phyloP scores from a whole-genome alignment of 2,888 invertebrate genomes.

The Drosophila nigricruria region DNA sequence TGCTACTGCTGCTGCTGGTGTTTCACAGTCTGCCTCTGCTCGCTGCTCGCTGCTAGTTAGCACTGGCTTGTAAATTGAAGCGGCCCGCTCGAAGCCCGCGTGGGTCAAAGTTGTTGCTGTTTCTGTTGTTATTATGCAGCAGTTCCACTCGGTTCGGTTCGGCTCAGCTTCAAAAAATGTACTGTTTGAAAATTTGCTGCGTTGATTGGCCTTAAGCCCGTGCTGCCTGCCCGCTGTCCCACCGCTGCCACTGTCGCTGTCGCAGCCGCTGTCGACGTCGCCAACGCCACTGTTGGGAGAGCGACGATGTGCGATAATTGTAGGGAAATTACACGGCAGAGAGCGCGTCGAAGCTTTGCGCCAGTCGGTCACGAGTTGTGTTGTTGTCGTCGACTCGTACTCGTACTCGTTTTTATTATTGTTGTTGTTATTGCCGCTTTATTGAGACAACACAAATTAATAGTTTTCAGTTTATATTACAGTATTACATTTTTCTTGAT shows the following conservation, averaged over 20 bases:
- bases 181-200: constrained; percentile 76
- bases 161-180: constrained; percentile 72
- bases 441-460: constrained; percentile 58
- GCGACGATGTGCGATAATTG: constrained; percentile 70
- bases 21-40: constrained; percentile 16
- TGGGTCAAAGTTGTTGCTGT: constrained; percentile 15
- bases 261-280: constrained; percentile 2
- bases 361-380: constrained; percentile 25
- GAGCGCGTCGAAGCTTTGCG: constrained; percentile 42
- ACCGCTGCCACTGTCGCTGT: constrained; percentile 31
- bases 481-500: constrained; percentile 19
- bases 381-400: constrained; percentile 18
- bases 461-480: constrained; percentile 35
- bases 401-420: constrained; percentile 5
- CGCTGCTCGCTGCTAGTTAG: constrained; percentile 51
- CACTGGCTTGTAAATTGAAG: constrained; percentile 71
- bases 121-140: constrained; percentile 51
- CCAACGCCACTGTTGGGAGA: constrained; percentile 21
- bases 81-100: constrained; percentile 20
- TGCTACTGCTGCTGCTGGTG: constrained; percentile 11
- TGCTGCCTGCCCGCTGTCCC: constrained; percentile 49
- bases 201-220: constrained; percentile 77
- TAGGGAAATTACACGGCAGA: constrained; percentile 70
- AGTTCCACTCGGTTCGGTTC: constrained; percentile 47
- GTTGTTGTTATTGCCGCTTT: constrained; percentile 25